Percentiles rank a stretch among this genome's conserved stretches.
Conservation (phyloP, 2,888 invertebrate species). For the Acanthosepion esculentum region DNA sequence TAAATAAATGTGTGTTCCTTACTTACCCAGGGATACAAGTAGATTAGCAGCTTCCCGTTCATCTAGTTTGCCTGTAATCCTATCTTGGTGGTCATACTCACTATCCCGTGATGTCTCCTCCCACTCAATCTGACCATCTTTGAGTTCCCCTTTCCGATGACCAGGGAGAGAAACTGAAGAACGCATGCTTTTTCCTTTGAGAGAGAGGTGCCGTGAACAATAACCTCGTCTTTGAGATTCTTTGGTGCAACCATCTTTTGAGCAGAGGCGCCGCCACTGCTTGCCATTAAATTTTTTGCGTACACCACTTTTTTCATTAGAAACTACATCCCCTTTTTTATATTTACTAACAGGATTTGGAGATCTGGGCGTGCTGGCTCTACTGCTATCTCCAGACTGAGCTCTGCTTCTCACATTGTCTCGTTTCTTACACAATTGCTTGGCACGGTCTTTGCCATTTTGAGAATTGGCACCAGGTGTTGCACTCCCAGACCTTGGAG, state of each 20-base stretch:
- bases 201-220: slow-evolving; percentile 95
- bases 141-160: slow-evolving; percentile 70
- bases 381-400: slow-evolving; percentile 71
- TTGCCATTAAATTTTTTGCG: slow-evolving; percentile 99
- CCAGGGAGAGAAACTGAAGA: slow-evolving; percentile 67
- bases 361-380: slow-evolving; percentile 73
- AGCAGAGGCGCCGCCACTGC: slow-evolving; percentile 98
- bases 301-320: slow-evolving; percentile 90
- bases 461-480: slow-evolving; percentile 78
- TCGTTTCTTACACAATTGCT: slow-evolving; percentile 69
- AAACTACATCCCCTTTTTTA: slow-evolving; percentile 94
- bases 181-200: slow-evolving; percentile 81
- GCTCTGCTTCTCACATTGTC: slow-evolving; percentile 69
- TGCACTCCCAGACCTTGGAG: slow-evolving; percentile 85
- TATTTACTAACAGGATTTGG: slow-evolving; percentile 71
- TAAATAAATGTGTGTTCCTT: not conserved
- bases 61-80: slow-evolving; percentile 81
- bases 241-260: slow-evolving; percentile 93
- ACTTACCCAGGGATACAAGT: slow-evolving; percentile 88
- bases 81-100: slow-evolving; percentile 79
- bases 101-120: slow-evolving; percentile 90
- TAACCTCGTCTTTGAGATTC: slow-evolving; percentile 97
- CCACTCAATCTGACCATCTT: slow-evolving; percentile 80
- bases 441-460: slow-evolving; percentile 58
- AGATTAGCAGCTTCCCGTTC: slow-evolving; percentile 98